Conservation (phyloP, 2,797 vertebrate genomes). For the Dromococcyx pavoninus region DNA sequence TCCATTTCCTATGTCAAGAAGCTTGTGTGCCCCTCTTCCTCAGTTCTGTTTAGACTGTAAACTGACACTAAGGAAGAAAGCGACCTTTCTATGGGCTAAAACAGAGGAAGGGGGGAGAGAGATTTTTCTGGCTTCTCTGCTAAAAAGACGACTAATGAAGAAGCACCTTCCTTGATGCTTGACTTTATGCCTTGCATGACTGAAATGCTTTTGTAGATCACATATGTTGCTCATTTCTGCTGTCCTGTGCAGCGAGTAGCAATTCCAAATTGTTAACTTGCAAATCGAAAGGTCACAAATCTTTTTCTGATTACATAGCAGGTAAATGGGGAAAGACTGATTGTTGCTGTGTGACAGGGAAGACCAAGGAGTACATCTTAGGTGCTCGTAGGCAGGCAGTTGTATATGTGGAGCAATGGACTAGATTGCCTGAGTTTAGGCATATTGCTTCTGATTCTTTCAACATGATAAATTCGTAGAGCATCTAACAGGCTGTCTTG, state of each 20-base stretch:
- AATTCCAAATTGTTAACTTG: slow-evolving; percentile 10
- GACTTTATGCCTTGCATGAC: background rate
- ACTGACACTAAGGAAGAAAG: background rate
- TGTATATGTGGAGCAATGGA: background rate
- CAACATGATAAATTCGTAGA: background rate
- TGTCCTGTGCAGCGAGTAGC: slow-evolving; percentile 3
- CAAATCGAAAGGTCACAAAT: background rate
- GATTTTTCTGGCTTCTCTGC: background rate
- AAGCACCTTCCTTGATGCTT: background rate
- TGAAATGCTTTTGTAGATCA: background rate
- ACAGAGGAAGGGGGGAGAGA: background rate
- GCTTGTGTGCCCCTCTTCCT: background rate
- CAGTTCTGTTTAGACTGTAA: background rate
- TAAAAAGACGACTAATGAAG: background rate
- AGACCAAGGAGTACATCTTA: background rate
- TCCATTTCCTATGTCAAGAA: background rate
- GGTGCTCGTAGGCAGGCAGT: background rate
- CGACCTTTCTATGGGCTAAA: background rate
- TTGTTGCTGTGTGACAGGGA: background rate
- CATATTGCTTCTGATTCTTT: background rate
- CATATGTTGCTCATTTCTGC: background rate
- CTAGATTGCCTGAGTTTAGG: background rate
- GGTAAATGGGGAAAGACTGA: background rate
- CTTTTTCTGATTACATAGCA: slow-evolving; percentile 7
- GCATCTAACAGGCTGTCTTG: background rate